A percentile compares a stretch with the other conserved stretches of the same genome.
Conservation (phyloP, 1,140 invertebrate genomes). For the Anastrepha obliqua region DNA sequence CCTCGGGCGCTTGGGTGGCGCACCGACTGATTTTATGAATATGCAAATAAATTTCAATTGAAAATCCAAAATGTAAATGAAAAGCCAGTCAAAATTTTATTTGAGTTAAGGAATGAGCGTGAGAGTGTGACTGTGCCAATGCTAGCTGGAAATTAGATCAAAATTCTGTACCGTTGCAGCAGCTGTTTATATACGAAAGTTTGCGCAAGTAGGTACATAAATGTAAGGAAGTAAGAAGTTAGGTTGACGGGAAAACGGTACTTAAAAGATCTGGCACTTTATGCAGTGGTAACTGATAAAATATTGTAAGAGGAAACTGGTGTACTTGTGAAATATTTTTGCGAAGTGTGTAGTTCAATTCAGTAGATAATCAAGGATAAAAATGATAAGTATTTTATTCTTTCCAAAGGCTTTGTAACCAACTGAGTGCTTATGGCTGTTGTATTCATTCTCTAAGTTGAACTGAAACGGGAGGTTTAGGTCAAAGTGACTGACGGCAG, state of each 20-base stretch:
- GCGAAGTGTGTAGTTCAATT: no score
- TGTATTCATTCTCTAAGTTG: no score
- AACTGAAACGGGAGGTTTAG: no score
- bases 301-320: conserved; percentile 24
- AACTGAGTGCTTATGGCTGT: no score
- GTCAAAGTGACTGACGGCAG: no score
- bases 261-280: conserved; percentile 24
- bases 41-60: conserved; percentile 52
- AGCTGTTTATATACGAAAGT: background rate
- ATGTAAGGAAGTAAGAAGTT: conserved; percentile 21
- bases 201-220: background rate
- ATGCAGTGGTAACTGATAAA: conserved; percentile 48
- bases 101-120: background rate
- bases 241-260: conserved; percentile 24
- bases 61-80: conserved; percentile 50
- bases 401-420: no score
- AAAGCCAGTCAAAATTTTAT: conserved; percentile 46
- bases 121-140: background rate
- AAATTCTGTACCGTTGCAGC: background rate
- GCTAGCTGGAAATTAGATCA: background rate
- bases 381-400: no score
- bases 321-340: background rate
- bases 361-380: no score
- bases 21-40: conserved; percentile 48
- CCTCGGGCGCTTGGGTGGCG: conserved; percentile 1